Evolutionary conservation across 2,113 vertebrate species (phyloP).

Genomic region (Prinia subflava): DNA sequence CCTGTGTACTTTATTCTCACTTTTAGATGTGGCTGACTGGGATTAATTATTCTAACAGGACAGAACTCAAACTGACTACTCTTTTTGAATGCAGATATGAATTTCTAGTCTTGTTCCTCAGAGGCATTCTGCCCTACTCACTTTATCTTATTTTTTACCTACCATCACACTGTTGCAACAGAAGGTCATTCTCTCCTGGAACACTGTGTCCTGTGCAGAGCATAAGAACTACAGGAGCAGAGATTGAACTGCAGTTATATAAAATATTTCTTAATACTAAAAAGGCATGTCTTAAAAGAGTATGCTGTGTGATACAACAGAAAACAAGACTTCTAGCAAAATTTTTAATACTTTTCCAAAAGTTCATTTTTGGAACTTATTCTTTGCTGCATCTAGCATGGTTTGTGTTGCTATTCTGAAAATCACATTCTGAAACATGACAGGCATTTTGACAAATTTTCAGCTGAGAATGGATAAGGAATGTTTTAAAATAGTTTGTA

Average conservation of each 20-base stretch:
- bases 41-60: slow-evolving; percentile 12
- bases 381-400: not conserved
- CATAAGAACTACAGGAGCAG: not conserved
- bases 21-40: not conserved
- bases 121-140: not conserved
- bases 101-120: slow-evolving; percentile 11
- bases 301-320: not conserved
- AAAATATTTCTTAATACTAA: not conserved
- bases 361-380: not conserved
- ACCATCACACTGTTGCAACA: not conserved
- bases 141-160: not conserved
- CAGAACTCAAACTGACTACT: not conserved
- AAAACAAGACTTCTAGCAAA: not conserved
- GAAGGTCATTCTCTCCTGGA: not conserved
- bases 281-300: not conserved
- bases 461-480: not conserved
- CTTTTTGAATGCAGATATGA: not conserved
- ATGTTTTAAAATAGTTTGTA: not conserved
- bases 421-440: not conserved
- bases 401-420: not conserved
- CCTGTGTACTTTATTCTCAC: not conserved
- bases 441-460: not conserved
- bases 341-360: not conserved
- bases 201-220: not conserved
- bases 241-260: slow-evolving; percentile 7